Percentiles rank a stretch among this genome's conserved stretches.
Evolutionary conservation across 1,140 invertebrate genomes (phyloP).

Genomic region (Geopemphigus sp.): DNA sequence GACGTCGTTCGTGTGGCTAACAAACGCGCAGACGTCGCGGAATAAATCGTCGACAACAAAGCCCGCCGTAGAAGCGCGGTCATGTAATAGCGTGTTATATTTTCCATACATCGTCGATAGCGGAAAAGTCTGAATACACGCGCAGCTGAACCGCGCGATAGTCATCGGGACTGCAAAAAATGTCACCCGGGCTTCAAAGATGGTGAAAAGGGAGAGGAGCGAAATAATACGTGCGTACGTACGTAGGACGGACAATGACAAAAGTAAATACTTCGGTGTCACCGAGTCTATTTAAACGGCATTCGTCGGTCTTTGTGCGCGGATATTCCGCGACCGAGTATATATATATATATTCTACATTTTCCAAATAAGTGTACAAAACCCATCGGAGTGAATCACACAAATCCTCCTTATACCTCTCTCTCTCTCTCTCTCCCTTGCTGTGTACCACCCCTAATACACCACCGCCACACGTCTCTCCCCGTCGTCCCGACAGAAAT

Average conservation of each 20-base stretch:
- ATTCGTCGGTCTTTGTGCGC: conserved; percentile 40
- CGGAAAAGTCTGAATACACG: conserved; percentile 36
- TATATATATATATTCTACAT: not conserved
- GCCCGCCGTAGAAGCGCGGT: no score
- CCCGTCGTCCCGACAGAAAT: not conserved
- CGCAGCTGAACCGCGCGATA: conserved; percentile 42
- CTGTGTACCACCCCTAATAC: not conserved
- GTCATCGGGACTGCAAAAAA: conserved; percentile 23
- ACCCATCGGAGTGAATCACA: conserved; percentile 6
- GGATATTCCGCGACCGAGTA: not conserved
- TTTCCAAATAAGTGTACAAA: not conserved
- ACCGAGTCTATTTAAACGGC: conserved; percentile 44
- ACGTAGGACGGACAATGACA: conserved; percentile 21
- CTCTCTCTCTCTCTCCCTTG: no score
- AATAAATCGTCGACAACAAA: no score
- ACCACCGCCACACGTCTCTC: not conserved
- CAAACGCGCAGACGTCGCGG: no score
- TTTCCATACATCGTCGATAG: not conserved
- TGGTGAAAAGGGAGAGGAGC: not conserved
- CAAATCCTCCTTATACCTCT: not conserved
- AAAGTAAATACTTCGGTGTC: conserved; percentile 45
- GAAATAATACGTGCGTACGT: not conserved
- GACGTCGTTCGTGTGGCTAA: no score
- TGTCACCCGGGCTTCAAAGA: conserved; percentile 39
- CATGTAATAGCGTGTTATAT: no score